phyloP scores from a whole-genome alignment of 2,888 invertebrate genomes.

The Blastobasis adustella region DNA sequence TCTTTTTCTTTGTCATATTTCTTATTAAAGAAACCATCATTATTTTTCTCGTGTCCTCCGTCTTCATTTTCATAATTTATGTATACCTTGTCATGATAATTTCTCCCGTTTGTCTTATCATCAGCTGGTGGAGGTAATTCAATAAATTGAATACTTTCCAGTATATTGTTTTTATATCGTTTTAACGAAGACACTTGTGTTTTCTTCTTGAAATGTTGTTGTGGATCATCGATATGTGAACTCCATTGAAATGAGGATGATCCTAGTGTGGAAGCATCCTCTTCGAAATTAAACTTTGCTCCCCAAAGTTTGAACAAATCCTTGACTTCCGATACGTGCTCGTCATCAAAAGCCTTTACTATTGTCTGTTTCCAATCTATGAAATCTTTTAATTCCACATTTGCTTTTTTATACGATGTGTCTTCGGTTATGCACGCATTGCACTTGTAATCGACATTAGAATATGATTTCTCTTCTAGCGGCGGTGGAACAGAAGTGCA shows the following conservation, averaged over 20 bases:
- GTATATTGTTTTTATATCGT: constrained; percentile 14
- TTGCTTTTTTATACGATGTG: constrained; percentile 10
- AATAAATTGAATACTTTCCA: background rate
- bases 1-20: constrained; percentile 35
- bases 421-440: constrained; percentile 13
- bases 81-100: constrained; percentile 29
- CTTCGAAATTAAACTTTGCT: constrained; percentile 49
- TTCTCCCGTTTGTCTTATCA: constrained; percentile 33
- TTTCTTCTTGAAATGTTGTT: constrained; percentile 18
- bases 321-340: constrained; percentile 26
- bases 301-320: constrained; percentile 59
- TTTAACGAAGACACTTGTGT: constrained; percentile 9
- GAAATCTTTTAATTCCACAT: too few species aligned
- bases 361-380: too few species aligned
- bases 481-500: constrained; percentile 53
- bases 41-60: background rate
- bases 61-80: background rate
- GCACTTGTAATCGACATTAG: constrained; percentile 34
- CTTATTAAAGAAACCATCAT: background rate
- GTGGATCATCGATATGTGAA: constrained; percentile 17
- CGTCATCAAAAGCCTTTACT: too few species aligned
- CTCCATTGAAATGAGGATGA: background rate
- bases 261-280: constrained; percentile 16
- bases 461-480: constrained; percentile 42
- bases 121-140: constrained; percentile 8